Conservation (phyloP, 1,140 invertebrate species). For the Drosophila dunni region DNA sequence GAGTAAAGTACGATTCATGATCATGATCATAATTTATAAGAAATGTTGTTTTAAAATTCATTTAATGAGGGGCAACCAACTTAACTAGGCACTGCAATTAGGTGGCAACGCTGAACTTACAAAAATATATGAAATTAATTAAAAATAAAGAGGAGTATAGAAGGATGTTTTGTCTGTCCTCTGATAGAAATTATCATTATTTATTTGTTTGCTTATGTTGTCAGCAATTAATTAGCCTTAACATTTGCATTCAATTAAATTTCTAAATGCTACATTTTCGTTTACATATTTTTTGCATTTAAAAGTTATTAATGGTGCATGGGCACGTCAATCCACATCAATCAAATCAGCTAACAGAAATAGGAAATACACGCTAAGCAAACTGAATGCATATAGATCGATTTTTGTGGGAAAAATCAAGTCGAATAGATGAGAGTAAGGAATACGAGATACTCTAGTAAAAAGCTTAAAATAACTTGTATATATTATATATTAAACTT, state of each 20-base stretch:
- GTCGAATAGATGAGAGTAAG: not conserved
- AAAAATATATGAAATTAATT: too few species aligned
- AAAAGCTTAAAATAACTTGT: too few species aligned
- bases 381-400: not conserved
- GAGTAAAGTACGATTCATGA: slow-evolving; percentile 2
- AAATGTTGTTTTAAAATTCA: too few species aligned
- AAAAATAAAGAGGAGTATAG: too few species aligned
- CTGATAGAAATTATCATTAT: slow-evolving; percentile 2
- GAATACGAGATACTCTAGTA: not conserved
- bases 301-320: slow-evolving; percentile 70
- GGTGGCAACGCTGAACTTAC: too few species aligned
- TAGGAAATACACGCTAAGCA: slow-evolving; percentile 36
- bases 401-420: not conserved
- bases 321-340: slow-evolving; percentile 67
- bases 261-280: slow-evolving; percentile 43
- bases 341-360: slow-evolving; percentile 60
- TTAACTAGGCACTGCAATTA: too few species aligned
- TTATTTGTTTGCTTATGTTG: slow-evolving; percentile 32
- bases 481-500: too few species aligned
- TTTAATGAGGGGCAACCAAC: too few species aligned
- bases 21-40: slow-evolving; percentile 4
- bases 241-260: slow-evolving; percentile 80
- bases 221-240: slow-evolving; percentile 63
- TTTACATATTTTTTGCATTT: slow-evolving; percentile 48
- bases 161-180: not conserved